phyloP scores from a whole-genome alignment of 2,113 vertebrate species.

The Neotragus pygmaeus region DNA sequence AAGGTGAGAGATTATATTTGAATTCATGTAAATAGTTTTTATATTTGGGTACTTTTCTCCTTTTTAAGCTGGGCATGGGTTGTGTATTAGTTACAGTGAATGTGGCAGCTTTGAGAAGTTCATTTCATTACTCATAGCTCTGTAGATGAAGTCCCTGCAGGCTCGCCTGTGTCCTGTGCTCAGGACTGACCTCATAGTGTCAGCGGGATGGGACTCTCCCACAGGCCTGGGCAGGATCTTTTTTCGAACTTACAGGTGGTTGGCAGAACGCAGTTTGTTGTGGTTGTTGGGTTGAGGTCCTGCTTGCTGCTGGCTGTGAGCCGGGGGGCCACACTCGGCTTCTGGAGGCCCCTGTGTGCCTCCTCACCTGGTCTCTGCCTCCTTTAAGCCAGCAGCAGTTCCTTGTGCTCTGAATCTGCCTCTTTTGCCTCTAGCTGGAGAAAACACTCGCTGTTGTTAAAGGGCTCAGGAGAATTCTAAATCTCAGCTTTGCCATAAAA shows the following conservation, averaged over 20 bases:
- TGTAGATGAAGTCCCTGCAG: not conserved
- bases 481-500: not conserved
- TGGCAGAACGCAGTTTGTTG: not conserved
- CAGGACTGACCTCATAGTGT: not conserved
- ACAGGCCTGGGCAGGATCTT: not conserved
- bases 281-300: too few species aligned
- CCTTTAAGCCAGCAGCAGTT: not conserved
- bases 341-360: not conserved
- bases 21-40: not conserved
- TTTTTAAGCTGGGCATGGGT: not conserved
- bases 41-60: not conserved
- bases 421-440: not conserved
- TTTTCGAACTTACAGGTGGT: not conserved
- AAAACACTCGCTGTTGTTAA: not conserved
- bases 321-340: not conserved
- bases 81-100: not conserved
- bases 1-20: constrained; percentile 79
- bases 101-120: not conserved
- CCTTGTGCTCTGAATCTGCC: not conserved
- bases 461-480: not conserved
- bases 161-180: not conserved
- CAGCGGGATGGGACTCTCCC: not conserved
- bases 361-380: not conserved
- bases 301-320: not conserved
- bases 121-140: not conserved